phyloP scores from a whole-genome alignment of 2,888 invertebrate genomes.

The Pseudanteris insignis region DNA sequence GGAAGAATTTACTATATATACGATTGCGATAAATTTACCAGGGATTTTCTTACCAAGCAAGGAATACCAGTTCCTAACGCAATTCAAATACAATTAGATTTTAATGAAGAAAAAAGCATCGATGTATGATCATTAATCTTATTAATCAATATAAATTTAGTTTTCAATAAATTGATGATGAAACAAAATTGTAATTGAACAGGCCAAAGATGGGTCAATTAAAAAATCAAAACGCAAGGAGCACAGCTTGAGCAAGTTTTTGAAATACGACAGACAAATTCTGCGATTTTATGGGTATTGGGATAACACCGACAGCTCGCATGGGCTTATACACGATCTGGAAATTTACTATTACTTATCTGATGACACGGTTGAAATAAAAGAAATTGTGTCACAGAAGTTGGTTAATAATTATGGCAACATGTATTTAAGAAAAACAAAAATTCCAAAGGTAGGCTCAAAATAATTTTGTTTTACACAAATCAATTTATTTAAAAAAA shows the following conservation, averaged over 20 bases:
- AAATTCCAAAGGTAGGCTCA: slow-evolving; percentile 82
- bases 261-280: slow-evolving; percentile 81
- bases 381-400: slow-evolving; percentile 75
- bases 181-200: no score
- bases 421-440: slow-evolving; percentile 79
- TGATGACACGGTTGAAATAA: slow-evolving; percentile 89
- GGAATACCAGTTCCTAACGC: slow-evolving; percentile 86
- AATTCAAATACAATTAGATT: slow-evolving; percentile 69
- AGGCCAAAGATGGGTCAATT: no score
- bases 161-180: no score
- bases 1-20: slow-evolving; percentile 84
- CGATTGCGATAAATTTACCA: slow-evolving; percentile 86
- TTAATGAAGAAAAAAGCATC: slow-evolving; percentile 51
- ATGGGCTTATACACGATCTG: slow-evolving; percentile 80
- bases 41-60: slow-evolving; percentile 67
- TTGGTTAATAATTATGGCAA: slow-evolving; percentile 77
- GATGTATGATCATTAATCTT: no score
- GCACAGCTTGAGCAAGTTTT: slow-evolving; percentile 80
- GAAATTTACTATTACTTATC: slow-evolving; percentile 86
- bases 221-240: slow-evolving; percentile 70
- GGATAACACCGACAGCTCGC: slow-evolving; percentile 83
- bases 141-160: no score
- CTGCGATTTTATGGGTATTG: slow-evolving; percentile 86
- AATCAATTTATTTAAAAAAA: no score
- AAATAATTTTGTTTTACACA: no score